Base-by-base conservation (phyloP, 2,113 vertebrate species). In the Terrapene triunguis region DNA sequence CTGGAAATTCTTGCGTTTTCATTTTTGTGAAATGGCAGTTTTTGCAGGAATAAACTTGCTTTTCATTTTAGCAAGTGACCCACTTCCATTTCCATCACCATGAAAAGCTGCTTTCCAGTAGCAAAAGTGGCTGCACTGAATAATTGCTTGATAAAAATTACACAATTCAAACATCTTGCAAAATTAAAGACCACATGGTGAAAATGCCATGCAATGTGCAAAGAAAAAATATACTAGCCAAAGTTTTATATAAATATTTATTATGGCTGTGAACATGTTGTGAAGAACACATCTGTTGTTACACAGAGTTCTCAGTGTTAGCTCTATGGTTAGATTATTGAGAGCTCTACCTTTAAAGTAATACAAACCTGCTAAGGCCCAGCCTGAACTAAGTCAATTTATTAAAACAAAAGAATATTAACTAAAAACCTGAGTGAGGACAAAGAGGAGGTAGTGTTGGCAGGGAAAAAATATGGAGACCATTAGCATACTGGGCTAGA, bases 1-100 rank as follows among this genome's bases (percentile, higher is more conserved):
- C 84, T 78, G 88, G 47, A 82, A 62, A 76, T 51, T 74, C 51
- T 82, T 95, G 83, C 50, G 55, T 85, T 89, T 95, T 89, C 21
- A 29, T 80, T 29, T 54, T 69, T 7, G 51, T 57, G 38, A 79
- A 86, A 74, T 10, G 6, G 50, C 57, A 17, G n/a, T 76, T 50
- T 88, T 88, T 81, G 29, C 32, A n/a, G 35, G 14, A n/a, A 59
- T 17, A 59, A 55, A 35, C 29, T 29, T 80, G 35, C n/a, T 81
- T 84, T 88, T 62, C 54, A 12, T 79, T 42, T 78, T n/a, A 91
- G 53, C 11, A 96, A 94, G 65, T 38, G 21, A 10, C 6, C 51
- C 47, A 12, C 48, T 88, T 83, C 29, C 27, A 82, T 84, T 35
- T 93, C 10, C 9, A 24, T 74, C 24, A 13, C 12, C 48, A 50